These are phyloP conservation scores for Drosophila persimilis DNA, from an alignment of 1,140 invertebrate genomes.

Conservation along the genomic window DNA sequence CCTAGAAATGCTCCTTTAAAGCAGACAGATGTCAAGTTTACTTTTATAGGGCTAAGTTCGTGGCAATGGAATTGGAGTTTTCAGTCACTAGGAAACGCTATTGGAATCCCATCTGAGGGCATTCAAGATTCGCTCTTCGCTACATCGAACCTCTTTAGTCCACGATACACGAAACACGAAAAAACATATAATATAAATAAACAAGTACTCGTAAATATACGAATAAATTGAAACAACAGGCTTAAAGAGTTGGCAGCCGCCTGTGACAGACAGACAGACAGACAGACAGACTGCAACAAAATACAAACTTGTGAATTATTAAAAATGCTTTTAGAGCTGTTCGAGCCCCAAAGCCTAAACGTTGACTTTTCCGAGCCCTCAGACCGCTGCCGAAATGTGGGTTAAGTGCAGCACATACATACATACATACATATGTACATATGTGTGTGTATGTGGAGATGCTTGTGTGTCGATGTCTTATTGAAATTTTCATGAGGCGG, in stretches of 20 bases:
- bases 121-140: too few species aligned
- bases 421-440: constrained; percentile 31
- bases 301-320: constrained; percentile 66
- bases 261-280: constrained; percentile 36
- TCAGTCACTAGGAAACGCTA: too few species aligned
- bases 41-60: too few species aligned
- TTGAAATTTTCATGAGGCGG: constrained; percentile 72
- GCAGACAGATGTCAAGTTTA: too few species aligned
- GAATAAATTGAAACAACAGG: constrained; percentile 45
- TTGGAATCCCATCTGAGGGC: too few species aligned
- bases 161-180: neutral
- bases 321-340: constrained; percentile 71
- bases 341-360: constrained; percentile 28
- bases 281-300: constrained; percentile 15
- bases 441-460: too few species aligned
- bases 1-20: too few species aligned
- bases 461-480: constrained; percentile 53
- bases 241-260: constrained; percentile 64
- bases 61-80: too few species aligned
- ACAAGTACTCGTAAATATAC: neutral
- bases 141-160: neutral
- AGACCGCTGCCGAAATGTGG: constrained; percentile 27
- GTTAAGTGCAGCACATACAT: constrained; percentile 46
- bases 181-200: neutral
- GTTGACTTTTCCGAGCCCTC: constrained; percentile 10